phyloP scores from a whole-genome alignment of 2,113 vertebrate genomes.

The Lagopus leucura region DNA sequence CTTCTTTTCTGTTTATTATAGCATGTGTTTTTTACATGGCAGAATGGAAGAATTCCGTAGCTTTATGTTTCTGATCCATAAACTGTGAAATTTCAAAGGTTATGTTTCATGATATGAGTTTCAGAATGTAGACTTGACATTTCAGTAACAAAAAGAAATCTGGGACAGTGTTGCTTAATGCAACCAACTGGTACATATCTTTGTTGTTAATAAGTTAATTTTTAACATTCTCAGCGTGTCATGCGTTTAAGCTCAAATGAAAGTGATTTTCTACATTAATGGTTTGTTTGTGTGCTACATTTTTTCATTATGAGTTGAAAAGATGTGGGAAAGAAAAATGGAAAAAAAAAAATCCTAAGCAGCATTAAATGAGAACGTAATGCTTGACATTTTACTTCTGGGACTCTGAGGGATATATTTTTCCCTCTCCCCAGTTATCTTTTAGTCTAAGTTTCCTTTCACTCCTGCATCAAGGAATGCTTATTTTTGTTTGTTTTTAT shows the following conservation, averaged over 20 bases:
- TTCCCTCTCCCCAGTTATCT: neutral
- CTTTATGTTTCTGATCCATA: constrained; percentile 64
- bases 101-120: constrained; percentile 44
- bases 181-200: constrained; percentile 57
- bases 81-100: constrained; percentile 74
- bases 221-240: constrained; percentile 52
- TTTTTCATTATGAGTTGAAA: constrained; percentile 1
- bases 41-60: constrained; percentile 37
- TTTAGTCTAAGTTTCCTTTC: constrained; percentile 11
- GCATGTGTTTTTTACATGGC: constrained; percentile 17
- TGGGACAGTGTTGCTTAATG: constrained; percentile 26
- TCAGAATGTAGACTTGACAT: constrained; percentile 62
- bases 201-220: constrained; percentile 63
- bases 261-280: constrained; percentile 51
- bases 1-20: constrained; percentile 39
- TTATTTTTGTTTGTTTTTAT: neutral
- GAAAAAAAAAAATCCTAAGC: neutral
- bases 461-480: neutral
- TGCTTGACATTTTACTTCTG: constrained; percentile 23
- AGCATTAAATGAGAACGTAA: neutral
- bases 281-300: constrained; percentile 48
- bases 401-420: neutral
- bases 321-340: neutral
- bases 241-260: constrained; percentile 33
- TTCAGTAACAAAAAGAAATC: constrained; percentile 59